Evolutionary conservation across 2,113 vertebrate genomes (phyloP), one percentile per base, ranked within the genome.

Genomic region (Phalacrocorax carbo): DNA sequence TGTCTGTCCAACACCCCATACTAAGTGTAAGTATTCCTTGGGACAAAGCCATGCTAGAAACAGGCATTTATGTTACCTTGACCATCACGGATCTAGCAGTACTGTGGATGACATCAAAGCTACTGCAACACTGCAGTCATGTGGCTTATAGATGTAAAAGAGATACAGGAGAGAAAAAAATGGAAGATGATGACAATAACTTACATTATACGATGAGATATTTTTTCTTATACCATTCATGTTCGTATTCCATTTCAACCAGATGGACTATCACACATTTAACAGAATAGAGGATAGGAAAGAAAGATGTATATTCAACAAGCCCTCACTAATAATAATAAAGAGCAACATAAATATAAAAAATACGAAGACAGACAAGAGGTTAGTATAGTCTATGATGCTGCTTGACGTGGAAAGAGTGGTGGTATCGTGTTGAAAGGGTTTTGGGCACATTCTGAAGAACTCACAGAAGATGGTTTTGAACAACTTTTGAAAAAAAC

Each of bases 61-160:
- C 26, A 86, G 69, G 16, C 3, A 21, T 2, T 1, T 22, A 32
- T 0, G 1, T 23, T 70, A 11, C 20, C 49, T 30, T 25, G 40
- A 66, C 21, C 32, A 38, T 32, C 25, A 42, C 9, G 32, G 55
- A 66, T 29, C 26, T 17, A 32, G 48, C 9, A 60, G n/a, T 11
- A 40, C 21, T 52, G 23, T 3, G 11, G 44, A 22, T 15, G 8
- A 71, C 34, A 36, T 3, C 0, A 0, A 57, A 90, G 8, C 52
- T 54, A 38, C 15, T 11, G 20, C 20, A 72, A 15, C 7, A 64
- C 12, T 51, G 42, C 15, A 71, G 38, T 75, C 48, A 20, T 4
- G 9, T n/a, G 38, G 66, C 64, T 32, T 38, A 62, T 4, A 30
- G 34, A 61, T 60, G 22, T 65, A 42, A 36, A 40, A 55, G 46